phyloP scores from a whole-genome alignment of 2,113 vertebrate species.

The Octodon degus region DNA sequence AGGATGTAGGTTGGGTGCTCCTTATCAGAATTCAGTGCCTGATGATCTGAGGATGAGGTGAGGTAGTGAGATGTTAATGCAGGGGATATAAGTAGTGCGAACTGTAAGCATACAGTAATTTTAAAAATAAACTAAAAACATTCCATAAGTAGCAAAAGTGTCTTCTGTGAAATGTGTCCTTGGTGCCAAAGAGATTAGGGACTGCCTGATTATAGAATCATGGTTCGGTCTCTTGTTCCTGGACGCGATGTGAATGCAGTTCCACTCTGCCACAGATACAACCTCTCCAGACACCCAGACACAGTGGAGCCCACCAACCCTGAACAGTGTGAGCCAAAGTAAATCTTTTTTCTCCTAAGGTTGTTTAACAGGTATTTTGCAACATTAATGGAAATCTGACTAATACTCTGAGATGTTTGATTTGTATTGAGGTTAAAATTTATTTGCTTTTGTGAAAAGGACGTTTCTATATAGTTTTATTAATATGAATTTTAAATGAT shows the following conservation, averaged over 20 bases:
- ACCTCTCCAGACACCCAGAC: neutral
- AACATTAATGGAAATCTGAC: neutral
- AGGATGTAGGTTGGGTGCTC: neutral
- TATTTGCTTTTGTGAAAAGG: neutral
- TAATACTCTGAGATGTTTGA: neutral
- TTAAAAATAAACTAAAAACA: neutral
- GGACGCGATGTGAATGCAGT: neutral
- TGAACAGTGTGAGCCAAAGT: neutral
- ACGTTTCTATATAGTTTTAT: neutral
- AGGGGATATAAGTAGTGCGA: neutral
- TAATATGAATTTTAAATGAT: neutral
- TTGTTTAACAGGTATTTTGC: neutral
- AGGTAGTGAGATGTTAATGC: neutral
- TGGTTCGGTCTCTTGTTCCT: neutral
- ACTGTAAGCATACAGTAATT: neutral
- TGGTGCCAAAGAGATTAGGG: neutral
- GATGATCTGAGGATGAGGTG: neutral
- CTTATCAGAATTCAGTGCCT: neutral
- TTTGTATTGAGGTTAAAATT: neutral
- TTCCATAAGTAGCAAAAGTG: neutral
- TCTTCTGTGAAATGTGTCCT: neutral
- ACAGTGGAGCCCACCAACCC: neutral
- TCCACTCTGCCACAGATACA: neutral
- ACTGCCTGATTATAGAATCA: neutral
- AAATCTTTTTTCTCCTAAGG: neutral